Evolutionary conservation across 2,888 invertebrate species (phyloP), one percentile per base, ranked within the genome.

Genomic region (Papilio gigon): DNA sequence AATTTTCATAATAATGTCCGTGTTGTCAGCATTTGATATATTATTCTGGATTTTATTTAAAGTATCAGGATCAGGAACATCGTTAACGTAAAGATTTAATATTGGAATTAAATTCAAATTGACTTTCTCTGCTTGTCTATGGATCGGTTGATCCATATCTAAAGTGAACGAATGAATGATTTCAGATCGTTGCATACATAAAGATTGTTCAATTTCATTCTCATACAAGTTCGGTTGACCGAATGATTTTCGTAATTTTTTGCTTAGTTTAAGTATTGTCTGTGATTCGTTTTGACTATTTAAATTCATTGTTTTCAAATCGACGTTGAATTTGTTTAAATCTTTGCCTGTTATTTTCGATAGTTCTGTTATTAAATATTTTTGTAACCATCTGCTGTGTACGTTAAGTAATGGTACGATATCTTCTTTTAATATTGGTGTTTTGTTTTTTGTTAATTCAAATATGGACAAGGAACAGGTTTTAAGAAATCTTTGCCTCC

Each of bases 381-480:
- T 96, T 20, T 93, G 85, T 42, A 96, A 81, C 96, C 96, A 97
- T 82, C 94, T 95, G 76, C 94, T 95, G 79, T 96, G 96, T 12
- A 96, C 89, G 73, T 93, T 90, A 0, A 96, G 78, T 63, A 94
- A 88, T n/a, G 94, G 93, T 50, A 94, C 84, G 1, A 94, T 85
- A 70, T 94, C 93, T 62, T 93, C 88, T 71, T 90, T 87, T 50
- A 93, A 74, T 72, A 88, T 80, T 73, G 81, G 78, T 63, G 82
- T 76, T 74, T 85, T 86, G 65, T 86, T 83, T 53, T 80, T 82
- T 14, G 81, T 78, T 8, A 72, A 76, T 2, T 78, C 75, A 73
- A 89, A 88, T 62, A 91, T 84, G 1, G 84, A 79, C 70, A 81
- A 73, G 6, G 84, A 83, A 22, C 93, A 91, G 4, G 91, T 74